Evolutionary conservation across 2,888 invertebrate genomes (phyloP).

Genomic region (Calliscelio sp.): DNA sequence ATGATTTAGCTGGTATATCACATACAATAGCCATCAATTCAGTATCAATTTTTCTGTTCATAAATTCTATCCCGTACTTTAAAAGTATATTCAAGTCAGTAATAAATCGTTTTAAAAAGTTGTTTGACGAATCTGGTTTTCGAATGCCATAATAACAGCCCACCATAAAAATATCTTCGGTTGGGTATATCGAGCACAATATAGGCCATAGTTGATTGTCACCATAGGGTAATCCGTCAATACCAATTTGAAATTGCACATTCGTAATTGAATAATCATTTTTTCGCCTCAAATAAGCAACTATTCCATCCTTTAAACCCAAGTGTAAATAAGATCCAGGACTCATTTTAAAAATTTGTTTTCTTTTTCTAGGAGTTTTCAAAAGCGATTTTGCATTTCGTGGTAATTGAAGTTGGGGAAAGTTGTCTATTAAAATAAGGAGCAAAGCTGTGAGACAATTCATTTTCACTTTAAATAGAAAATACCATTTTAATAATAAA

Average conservation of each 20-base stretch:
- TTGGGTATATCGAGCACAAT: slow-evolving; percentile 7
- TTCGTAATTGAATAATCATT: slow-evolving; percentile 9
- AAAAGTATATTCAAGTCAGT: too few species aligned
- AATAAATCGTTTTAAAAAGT: too few species aligned
- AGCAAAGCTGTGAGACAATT: slow-evolving; percentile 3
- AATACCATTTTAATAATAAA: too few species aligned
- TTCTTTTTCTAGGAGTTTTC: slow-evolving; percentile 13
- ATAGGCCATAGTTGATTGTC: slow-evolving; percentile 35
- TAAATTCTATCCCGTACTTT: slow-evolving; percentile 7
- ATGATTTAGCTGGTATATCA: slow-evolving; percentile 58
- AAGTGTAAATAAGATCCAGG: slow-evolving; percentile 8
- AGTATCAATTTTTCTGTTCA: neutral
- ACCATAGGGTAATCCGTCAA: slow-evolving; percentile 26
- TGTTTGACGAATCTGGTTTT: too few species aligned
- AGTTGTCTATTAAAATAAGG: neutral
- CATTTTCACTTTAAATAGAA: slow-evolving; percentile 5
- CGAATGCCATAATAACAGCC: neutral
- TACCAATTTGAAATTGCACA: slow-evolving; percentile 8
- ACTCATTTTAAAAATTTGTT: neutral
- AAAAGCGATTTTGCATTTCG: slow-evolving; percentile 7
- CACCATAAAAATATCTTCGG: neutral
- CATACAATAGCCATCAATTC: slow-evolving; percentile 36
- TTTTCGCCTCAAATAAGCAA: neutral
- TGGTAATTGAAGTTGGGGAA: neutral
- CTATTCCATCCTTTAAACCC: slow-evolving; percentile 6